Evolutionary conservation across 2,888 invertebrate genomes (phyloP).

Genomic region (Coenonympha glycerion): DNA sequence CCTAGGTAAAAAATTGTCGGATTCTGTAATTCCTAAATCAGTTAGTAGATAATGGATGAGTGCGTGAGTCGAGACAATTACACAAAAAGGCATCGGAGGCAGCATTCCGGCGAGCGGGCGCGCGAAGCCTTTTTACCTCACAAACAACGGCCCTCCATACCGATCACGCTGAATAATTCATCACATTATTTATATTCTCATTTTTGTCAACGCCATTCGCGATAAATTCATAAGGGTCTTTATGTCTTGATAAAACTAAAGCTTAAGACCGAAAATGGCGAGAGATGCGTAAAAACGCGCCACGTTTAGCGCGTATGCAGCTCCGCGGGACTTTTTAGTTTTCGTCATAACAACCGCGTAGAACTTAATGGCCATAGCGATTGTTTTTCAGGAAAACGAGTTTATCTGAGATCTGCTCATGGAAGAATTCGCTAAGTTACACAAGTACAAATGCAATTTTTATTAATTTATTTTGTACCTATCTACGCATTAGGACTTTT

Average conservation of each 20-base stretch:
- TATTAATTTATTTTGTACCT: too few relatives aligned
- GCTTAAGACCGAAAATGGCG: constrained; percentile 64
- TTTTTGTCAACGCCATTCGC: constrained; percentile 74
- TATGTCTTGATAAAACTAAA: constrained; percentile 75
- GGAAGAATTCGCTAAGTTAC: too few relatives aligned
- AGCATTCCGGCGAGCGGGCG: constrained; percentile 61
- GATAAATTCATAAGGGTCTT: constrained; percentile 72
- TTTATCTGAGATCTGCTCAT: not conserved
- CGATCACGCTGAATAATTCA: constrained; percentile 76
- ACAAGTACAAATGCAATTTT: too few relatives aligned
- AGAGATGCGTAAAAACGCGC: constrained; percentile 47
- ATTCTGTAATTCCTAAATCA: constrained; percentile 53
- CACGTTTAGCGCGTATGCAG: constrained; percentile 45
- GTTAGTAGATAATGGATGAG: constrained; percentile 74
- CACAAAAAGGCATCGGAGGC: constrained; percentile 63
- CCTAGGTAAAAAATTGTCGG: constrained; percentile 40
- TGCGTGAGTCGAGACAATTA: constrained; percentile 72
- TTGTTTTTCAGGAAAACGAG: constrained; percentile 10
- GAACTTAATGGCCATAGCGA: constrained; percentile 29
- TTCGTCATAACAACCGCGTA: constrained; percentile 35
- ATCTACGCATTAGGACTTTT: too few relatives aligned
- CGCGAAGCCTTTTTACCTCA: constrained; percentile 52
- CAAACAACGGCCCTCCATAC: constrained; percentile 59
- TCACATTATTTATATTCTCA: constrained; percentile 72
- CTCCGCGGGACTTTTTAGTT: constrained; percentile 44